Evolutionary conservation across 2,113 vertebrate genomes (phyloP).

Genomic region (Daubentonia madagascariensis): DNA sequence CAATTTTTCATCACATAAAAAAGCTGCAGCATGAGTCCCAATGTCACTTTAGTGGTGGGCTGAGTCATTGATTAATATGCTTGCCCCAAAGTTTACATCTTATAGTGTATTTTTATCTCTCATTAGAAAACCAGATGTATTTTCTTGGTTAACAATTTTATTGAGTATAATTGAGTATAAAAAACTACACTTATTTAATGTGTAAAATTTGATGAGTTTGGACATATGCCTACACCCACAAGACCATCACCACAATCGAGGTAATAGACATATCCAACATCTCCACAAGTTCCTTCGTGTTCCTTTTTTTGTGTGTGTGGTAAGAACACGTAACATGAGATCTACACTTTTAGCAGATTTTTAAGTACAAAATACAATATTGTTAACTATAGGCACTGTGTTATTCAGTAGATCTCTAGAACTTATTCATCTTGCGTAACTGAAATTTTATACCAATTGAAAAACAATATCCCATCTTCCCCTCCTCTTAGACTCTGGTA

Average conservation of each 20-base stretch:
- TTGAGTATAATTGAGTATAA: neutral
- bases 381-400: neutral
- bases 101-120: neutral
- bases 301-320: too few species aligned
- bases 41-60: too few species aligned
- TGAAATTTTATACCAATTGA: neutral
- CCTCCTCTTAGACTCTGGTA: neutral
- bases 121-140: neutral
- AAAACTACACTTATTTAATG: neutral
- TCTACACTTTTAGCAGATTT: neutral
- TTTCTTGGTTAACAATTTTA: neutral
- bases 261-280: neutral
- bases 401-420: neutral
- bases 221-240: neutral
- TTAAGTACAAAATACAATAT: neutral
- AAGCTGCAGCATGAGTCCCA: neutral
- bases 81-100: neutral
- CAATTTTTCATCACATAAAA: neutral
- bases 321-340: neutral
- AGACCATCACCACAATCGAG: neutral
- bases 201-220: neutral
- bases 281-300: neutral
- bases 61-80: neutral
- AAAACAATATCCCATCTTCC: neutral
- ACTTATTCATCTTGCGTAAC: neutral